These are phyloP conservation scores for Drepanosiphum platanoidis DNA, from an alignment of 2,888 invertebrate genomes.

Conservation along the genomic window DNA sequence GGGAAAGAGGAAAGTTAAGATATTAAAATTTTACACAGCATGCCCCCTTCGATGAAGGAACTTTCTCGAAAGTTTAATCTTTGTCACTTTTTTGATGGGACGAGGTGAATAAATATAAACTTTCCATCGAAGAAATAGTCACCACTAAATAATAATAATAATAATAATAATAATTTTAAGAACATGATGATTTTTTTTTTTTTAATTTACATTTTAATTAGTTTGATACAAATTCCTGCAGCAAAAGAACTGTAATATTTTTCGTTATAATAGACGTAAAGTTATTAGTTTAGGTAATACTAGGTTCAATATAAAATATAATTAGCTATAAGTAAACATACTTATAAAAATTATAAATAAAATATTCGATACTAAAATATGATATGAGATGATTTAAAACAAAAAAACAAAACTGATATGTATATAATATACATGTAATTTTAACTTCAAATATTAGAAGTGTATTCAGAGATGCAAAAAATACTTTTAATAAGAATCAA, in stretches of 20 bases:
- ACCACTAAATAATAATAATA: background rate
- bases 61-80: conserved; percentile 54
- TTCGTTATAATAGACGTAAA: background rate
- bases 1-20: conserved; percentile 24
- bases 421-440: background rate
- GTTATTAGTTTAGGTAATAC: background rate
- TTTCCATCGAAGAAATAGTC: conserved; percentile 10
- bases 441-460: too few relatives aligned
- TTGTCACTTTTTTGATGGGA: conserved; percentile 25
- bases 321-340: too few relatives aligned
- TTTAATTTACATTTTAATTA: conserved; percentile 20
- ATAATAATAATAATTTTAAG: conserved; percentile 22
- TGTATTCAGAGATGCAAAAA: too few relatives aligned
- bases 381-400: background rate
- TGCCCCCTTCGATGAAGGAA: conserved; percentile 37
- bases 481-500: too few relatives aligned
- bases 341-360: background rate
- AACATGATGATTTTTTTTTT: conserved; percentile 13
- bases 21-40: conserved; percentile 52
- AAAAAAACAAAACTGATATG: background rate
- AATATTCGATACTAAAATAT: background rate
- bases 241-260: background rate
- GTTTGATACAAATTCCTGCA: background rate
- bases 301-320: background rate
- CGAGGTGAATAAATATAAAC: conserved; percentile 28